Evolutionary conservation across 1,140 invertebrate genomes (phyloP).

Genomic region (Aphelenchoides fujianensis): DNA sequence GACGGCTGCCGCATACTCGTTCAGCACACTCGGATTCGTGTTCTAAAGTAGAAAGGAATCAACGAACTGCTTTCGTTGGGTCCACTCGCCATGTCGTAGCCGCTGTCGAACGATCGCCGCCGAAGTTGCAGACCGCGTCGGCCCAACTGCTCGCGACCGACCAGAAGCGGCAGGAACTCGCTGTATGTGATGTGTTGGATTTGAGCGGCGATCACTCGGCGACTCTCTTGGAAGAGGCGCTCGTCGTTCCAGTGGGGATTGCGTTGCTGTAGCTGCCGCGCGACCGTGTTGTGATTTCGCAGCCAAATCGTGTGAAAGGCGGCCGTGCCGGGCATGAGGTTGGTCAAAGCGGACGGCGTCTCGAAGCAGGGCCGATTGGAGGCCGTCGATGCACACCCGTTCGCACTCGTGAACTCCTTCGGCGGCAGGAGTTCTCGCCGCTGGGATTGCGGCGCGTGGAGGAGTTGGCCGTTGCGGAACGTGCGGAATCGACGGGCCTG

Average conservation of each 20-base stretch:
- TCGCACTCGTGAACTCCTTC: no score
- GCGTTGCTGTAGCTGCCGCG: conserved; percentile 62
- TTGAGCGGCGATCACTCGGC: conserved; percentile 70
- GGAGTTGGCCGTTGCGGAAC: conserved; percentile 64
- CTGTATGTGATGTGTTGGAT: conserved; percentile 62
- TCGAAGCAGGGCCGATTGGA: conserved; percentile 40
- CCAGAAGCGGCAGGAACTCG: conserved; percentile 63
- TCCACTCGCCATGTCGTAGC: conserved; percentile 55
- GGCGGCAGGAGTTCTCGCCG: conserved; percentile 28
- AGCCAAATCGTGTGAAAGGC: conserved; percentile 79
- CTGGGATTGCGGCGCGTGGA: background rate
- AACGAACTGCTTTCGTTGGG: conserved; percentile 3
- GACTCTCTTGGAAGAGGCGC: conserved; percentile 82
- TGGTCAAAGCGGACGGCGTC: conserved; percentile 74
- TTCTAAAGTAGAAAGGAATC: conserved; percentile 38
- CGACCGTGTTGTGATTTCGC: conserved; percentile 70
- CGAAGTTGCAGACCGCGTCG: conserved; percentile 39
- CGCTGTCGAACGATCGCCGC: conserved; percentile 46
- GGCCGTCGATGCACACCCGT: conserved; percentile 45
- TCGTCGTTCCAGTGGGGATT: conserved; percentile 94
- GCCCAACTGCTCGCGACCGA: conserved; percentile 53
- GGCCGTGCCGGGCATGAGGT: conserved; percentile 80
- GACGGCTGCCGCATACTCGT: conserved; percentile 53
- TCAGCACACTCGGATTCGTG: conserved; percentile 49
- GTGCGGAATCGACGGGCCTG: conserved; percentile 65